A percentile compares a stretch with the other conserved stretches of the same genome.
Conservation (phyloP, 2,113 vertebrate genomes). For the Psephotus haematonotus region DNA sequence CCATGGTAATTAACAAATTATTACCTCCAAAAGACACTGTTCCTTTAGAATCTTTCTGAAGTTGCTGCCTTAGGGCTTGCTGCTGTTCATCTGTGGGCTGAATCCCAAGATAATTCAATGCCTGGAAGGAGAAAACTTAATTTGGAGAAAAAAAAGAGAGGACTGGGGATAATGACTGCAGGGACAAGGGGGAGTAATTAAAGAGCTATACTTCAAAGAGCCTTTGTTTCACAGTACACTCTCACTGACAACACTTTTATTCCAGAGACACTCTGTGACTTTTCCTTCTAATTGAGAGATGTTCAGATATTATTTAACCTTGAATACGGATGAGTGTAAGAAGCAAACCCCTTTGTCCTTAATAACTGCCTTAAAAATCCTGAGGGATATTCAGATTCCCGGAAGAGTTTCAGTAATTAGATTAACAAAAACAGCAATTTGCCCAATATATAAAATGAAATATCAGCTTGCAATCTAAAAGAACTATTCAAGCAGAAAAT, state of each 20-base stretch:
- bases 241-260: constrained; percentile 45
- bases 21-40: constrained; percentile 87
- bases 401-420: constrained; percentile 46
- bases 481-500: neutral
- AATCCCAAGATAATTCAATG: constrained; percentile 86
- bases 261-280: constrained; percentile 9
- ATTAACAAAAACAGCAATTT: constrained; percentile 45
- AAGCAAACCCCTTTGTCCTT: constrained; percentile 33
- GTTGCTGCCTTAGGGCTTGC: constrained; percentile 80
- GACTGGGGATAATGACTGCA: constrained; percentile 28
- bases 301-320: constrained; percentile 55
- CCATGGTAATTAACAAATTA: constrained; percentile 7
- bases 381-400: neutral
- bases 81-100: constrained; percentile 82
- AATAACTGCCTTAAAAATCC: constrained; percentile 36
- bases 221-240: constrained; percentile 1
- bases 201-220: constrained; percentile 47
- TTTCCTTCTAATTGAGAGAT: constrained; percentile 44
- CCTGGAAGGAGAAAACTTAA: constrained; percentile 72
- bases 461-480: neutral
- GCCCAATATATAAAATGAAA: neutral
- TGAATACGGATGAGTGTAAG: constrained; percentile 27
- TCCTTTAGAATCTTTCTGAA: constrained; percentile 79
- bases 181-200: constrained; percentile 48
- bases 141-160: neutral